A percentile compares a stretch with the other conserved stretches of the same genome.
Evolutionary conservation across 1,140 invertebrate species (phyloP).

Genomic region (Calliopsis andreniformis): DNA sequence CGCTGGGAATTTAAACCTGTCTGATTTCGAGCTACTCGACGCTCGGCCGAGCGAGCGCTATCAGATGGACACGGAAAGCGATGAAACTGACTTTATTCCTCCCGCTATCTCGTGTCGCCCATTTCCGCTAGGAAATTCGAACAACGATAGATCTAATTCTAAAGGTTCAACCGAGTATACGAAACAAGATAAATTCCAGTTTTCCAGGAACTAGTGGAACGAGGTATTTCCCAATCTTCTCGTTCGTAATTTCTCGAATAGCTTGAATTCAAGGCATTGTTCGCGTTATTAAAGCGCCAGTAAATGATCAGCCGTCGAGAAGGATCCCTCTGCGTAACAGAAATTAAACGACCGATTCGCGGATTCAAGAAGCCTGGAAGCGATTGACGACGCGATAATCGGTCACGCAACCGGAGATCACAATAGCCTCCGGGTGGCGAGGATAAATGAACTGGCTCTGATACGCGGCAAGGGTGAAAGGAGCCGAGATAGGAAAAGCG

Average conservation of each 20-base stretch:
- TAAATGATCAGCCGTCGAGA: neutral
- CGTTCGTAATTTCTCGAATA: neutral
- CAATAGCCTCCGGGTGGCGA: slow-evolving; percentile 46
- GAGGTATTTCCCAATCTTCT: neutral
- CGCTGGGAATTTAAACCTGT: slow-evolving; percentile 41
- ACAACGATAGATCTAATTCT: neutral
- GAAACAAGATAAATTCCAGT: too few species aligned
- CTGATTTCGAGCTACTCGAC: slow-evolving; percentile 35
- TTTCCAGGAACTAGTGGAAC: too few species aligned
- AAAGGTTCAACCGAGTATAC: neutral
- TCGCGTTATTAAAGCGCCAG: slow-evolving; percentile 5
- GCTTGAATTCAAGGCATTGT: too few species aligned
- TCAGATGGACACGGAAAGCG: slow-evolving; percentile 39
- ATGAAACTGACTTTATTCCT: slow-evolving; percentile 41
- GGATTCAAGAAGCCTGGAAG: slow-evolving; percentile 40
- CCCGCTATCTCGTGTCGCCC: slow-evolving; percentile 17
- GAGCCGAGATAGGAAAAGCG: slow-evolving; percentile 46
- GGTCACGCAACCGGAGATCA: slow-evolving; percentile 59
- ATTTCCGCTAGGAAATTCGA: neutral
- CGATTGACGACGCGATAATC: slow-evolving; percentile 58
- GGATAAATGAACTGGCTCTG: slow-evolving; percentile 62
- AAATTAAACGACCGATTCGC: slow-evolving; percentile 58
- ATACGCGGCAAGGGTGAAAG: slow-evolving; percentile 54
- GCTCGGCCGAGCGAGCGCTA: slow-evolving; percentile 19
- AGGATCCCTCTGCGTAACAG: slow-evolving; percentile 47